Evolutionary conservation across 1,140 invertebrate genomes (phyloP), one percentile per base, ranked within the genome.

Genomic region (Pogonus chalceus): DNA sequence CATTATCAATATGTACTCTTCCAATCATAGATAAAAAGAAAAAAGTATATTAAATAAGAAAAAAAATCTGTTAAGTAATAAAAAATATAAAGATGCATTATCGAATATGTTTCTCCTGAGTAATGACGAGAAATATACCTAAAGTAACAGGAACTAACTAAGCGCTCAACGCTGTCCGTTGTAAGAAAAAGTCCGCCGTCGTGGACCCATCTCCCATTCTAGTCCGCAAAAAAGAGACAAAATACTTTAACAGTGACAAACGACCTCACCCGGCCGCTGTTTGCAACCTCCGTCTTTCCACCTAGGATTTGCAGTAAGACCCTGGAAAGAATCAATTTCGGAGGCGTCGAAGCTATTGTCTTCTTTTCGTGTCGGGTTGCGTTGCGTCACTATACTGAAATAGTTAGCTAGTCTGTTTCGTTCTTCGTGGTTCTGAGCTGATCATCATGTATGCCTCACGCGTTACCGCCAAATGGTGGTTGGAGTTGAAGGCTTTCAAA

Each of bases 241-340:
- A 43, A 43, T 43, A 43, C 37, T 18, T 18, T 43, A 43, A 43
- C 55, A 52, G 53, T 58, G 56, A 58, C 56, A 58, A 58, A 58
- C 56, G 56, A 58, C 50, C 52, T 49, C 37, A 43, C 37, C 37
- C 52, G 37, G 49, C 51, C 20, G 52, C 48, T 51, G 52, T 51
- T 54, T 39, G 47, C 37, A 52, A 26, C 23, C 51, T 51, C 54
- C 47, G 21, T 51, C 54, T 49, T 57, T 49, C 43, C 39, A 31
- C 35, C 37, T 37, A 52, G 53, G 51, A 58, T 54, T 58, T 54
- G 47, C 56, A 52, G 35, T 55, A 55, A 54, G 56, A 35, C 56
- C 52, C 54, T 57, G 53, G 39, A 54, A 58, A 55, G 51, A 58
- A 58, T 58, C 56, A 58, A 58, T 58, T 58, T 58, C 49, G 48